Evolutionary conservation across 2,888 invertebrate genomes (phyloP), one percentile per base, ranked within the genome.

Genomic region (Boloria selene): DNA sequence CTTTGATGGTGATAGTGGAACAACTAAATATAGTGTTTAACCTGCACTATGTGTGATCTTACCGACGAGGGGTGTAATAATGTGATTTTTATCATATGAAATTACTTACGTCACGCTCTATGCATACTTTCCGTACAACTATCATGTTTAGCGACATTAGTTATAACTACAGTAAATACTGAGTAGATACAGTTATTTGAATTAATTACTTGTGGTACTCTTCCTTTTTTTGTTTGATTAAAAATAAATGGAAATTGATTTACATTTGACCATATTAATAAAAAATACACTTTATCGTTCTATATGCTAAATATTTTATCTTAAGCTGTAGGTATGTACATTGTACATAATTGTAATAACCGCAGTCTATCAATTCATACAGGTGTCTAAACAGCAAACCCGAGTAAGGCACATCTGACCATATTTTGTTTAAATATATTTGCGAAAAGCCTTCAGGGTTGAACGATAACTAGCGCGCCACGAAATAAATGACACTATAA

Each of bases 21-120:
- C 6, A 13, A 3, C 18, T 56, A 56, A 56, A 42, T 17, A 55
- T 14, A 42, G 22, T 44, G 42, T 42, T 45, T 44, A 22, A 44
- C 1, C 22, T 22, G 10, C 42, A 14, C n/a, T 56, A 55, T 44
- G 31, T 38, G 31, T 31, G 44, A 22, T 56, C 55, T 56, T 56
- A 42, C 42, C 42, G 44, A 4, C 22, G 44, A n/a, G 2, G 18
- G 14, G 14, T 22, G 44, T 56, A 56, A 38, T 31, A 38, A 56
- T 42, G 7, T 56, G 55, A 56, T 56, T 45, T 55, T 56, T 56
- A 56, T 56, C 55, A 18, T 44, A 18, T 56, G 44, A 45, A 56
- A 45, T 56, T 55, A 10, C 10, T 10, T 10, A 56, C 13, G 55
- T 44, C 55, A 56, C 45, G 55, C 55, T 56, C 45, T 17, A 10